Percentiles rank a stretch among this genome's conserved stretches.
These are phyloP conservation scores for Glaucomys volans DNA, from an alignment of 2,113 vertebrate species.

Conservation along the genomic window DNA sequence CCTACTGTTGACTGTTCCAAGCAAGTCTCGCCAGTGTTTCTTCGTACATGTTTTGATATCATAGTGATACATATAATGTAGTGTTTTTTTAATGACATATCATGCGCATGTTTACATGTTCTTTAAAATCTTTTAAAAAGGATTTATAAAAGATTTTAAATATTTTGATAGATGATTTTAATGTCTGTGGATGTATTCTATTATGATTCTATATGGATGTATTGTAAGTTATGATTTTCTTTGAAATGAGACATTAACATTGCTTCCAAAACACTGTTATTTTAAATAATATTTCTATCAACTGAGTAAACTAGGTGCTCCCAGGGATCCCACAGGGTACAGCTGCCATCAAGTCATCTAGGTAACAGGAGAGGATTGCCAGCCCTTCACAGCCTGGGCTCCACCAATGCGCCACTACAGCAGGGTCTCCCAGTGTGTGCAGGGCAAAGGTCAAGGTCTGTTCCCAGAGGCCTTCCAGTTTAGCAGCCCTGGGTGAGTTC, in stretches of 20 bases:
- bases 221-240: neutral
- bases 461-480: too few species aligned
- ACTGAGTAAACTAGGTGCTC: neutral
- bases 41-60: constrained; percentile 45
- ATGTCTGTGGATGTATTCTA: neutral
- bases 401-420: too few species aligned
- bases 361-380: too few species aligned
- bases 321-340: too few species aligned
- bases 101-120: neutral
- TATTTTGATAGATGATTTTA: neutral
- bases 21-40: neutral
- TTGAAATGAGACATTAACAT: neutral
- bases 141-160: neutral
- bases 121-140: neutral
- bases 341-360: too few species aligned
- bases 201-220: neutral
- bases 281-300: constrained; percentile 15
- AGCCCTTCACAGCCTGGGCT: too few species aligned
- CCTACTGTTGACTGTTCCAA: neutral
- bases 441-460: too few species aligned
- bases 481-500: too few species aligned
- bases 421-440: too few species aligned
- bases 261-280: neutral
- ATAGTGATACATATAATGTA: constrained; percentile 5
- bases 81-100: constrained; percentile 12